A percentile compares a stretch with the other conserved stretches of the same genome.
These are phyloP conservation scores for Heliothis virescens DNA, from an alignment of 1,140 invertebrate genomes.

Conservation along the genomic window DNA sequence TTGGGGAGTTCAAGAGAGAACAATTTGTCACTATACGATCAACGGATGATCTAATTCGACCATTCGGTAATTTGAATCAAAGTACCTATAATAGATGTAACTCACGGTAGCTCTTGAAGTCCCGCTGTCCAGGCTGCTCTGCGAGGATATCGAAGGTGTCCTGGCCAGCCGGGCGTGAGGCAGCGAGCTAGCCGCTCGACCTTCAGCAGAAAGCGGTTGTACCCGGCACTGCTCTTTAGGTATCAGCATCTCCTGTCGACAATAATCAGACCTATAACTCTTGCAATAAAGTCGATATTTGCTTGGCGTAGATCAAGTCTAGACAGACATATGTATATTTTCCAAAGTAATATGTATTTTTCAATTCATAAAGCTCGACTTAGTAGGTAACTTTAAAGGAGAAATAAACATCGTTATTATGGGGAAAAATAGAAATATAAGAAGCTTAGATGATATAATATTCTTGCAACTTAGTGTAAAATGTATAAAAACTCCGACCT, in stretches of 20 bases:
- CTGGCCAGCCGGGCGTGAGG: slow-evolving; percentile 85
- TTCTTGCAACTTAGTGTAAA: slow-evolving; percentile 18
- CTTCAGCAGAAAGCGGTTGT: slow-evolving; percentile 71
- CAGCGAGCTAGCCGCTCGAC: slow-evolving; percentile 71
- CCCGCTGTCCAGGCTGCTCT: slow-evolving; percentile 91
- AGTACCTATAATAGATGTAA: slow-evolving; percentile 41
- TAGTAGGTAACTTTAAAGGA: not conserved
- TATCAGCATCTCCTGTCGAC: slow-evolving; percentile 79
- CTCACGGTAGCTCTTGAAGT: slow-evolving; percentile 89
- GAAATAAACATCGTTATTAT: slow-evolving; percentile 10
- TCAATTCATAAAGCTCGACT: not conserved
- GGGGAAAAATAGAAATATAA: slow-evolving; percentile 37
- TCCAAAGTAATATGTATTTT: not conserved
- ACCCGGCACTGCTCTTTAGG: slow-evolving; percentile 80
- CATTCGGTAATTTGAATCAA: not conserved
- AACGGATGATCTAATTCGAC: too few relatives aligned
- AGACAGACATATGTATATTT: not conserved
- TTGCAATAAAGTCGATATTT: not conserved
- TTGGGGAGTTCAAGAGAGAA: too few relatives aligned
- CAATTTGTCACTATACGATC: too few relatives aligned
- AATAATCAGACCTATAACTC: slow-evolving; percentile 17
- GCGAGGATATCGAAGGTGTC: slow-evolving; percentile 93
- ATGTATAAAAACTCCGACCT: slow-evolving; percentile 31
- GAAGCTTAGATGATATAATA: slow-evolving; percentile 36
- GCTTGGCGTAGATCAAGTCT: not conserved